Evolutionary conservation across 2,888 invertebrate species (phyloP), one percentile per base, ranked within the genome.

Genomic region (Idaea straminata): DNA sequence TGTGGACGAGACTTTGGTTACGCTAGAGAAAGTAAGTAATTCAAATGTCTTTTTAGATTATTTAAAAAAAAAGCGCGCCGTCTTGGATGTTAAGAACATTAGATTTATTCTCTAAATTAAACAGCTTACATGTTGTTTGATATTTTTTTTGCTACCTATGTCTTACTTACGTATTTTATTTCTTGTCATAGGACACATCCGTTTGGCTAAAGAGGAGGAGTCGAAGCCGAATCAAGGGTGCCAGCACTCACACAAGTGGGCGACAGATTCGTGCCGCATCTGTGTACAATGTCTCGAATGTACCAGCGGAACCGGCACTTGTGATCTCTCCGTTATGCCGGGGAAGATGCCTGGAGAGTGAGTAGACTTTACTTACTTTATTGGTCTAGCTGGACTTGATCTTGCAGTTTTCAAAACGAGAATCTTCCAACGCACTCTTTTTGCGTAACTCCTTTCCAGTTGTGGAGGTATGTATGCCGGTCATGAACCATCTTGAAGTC

Each of bases 201-300:
- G 67, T 5, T 62, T 64, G 5, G 63, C 64, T 4, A 68, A 62
- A 35, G 35, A 61, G 0, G 81, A 79, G 1, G 79, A 77, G 38
- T 74, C 74, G 7, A 77, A 71, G 64, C 83, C 81, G 64, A 87
- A 88, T 57, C 85, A 86, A 6, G 66, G 74, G 5, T 97, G 97
- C 79, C 92, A 94, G 1, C 91, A 94, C 5, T 25, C 94, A 73
- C 98, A 98, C 87, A 94, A 95, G 10, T 98, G 97, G 96, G 94
- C 94, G 68, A 95, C 95, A 67, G 96, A 97, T 74, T 94, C 96
- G 81, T 98, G 98, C 80, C 97, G 97, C 94, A 95, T 98, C 60
- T 99, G 99, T 86, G 96, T 97, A 1, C 94, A 97, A 65, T 99
- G 99, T 83, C 95, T 96, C 7, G 97, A 98, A 83, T 99, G 99